Evolutionary conservation across 2,113 vertebrate species (phyloP).

Genomic region (Polypterus senegalus): DNA sequence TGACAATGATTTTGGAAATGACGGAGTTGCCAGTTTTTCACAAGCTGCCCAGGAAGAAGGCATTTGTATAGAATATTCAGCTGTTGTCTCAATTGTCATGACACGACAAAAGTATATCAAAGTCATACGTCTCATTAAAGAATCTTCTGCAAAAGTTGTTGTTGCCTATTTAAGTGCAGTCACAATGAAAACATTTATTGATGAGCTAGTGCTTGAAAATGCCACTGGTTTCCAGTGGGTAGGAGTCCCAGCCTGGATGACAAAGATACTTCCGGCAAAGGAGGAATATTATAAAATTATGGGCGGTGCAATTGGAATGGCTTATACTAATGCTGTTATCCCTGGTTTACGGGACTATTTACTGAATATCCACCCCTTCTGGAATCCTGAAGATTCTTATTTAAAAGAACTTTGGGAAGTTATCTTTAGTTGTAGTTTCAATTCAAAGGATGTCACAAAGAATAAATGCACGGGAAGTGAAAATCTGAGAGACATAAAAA

Average conservation of each 20-base stretch:
- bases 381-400: neutral
- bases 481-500: conserved; percentile 3
- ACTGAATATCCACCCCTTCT: conserved; percentile 3
- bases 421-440: conserved; percentile 6
- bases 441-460: neutral
- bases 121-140: conserved; percentile 2
- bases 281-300: conserved; percentile 3
- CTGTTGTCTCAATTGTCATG: neutral
- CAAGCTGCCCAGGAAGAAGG: neutral
- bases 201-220: conserved; percentile 12
- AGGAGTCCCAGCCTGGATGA: conserved; percentile 14
- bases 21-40: neutral
- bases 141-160: conserved; percentile 7
- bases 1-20: conserved; percentile 9
- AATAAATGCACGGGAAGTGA: conserved; percentile 6
- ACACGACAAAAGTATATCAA: neutral
- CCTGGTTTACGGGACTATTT: conserved; percentile 4
- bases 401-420: conserved; percentile 8
- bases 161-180: conserved; percentile 3
- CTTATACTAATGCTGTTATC: conserved; percentile 3
- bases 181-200: conserved; percentile 2
- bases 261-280: neutral
- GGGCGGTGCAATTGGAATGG: conserved; percentile 12
- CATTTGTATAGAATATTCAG: conserved; percentile 6
- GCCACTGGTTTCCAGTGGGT: conserved; percentile 14